A percentile compares a stretch with the other conserved stretches of the same genome.
Evolutionary conservation across 2,797 vertebrate genomes (phyloP).

Genomic region (Myotis vivesi): DNA sequence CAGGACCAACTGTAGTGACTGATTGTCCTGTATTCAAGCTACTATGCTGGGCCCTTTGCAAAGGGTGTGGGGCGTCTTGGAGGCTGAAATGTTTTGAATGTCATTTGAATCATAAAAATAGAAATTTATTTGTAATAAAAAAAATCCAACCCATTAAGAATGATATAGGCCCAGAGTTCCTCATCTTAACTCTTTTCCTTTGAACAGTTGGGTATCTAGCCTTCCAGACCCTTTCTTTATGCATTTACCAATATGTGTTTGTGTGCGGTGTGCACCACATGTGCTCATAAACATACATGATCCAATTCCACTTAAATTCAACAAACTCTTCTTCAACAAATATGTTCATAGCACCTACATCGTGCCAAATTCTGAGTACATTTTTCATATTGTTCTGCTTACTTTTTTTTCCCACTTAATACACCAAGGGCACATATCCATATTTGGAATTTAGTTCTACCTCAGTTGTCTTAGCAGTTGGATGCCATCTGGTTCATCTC

Average conservation of each 20-base stretch:
- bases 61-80: neutral
- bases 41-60: neutral
- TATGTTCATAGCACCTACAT: neutral
- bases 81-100: neutral
- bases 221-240: neutral
- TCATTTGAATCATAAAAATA: slow-evolving; percentile 45
- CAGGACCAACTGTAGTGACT: rapidly evolving
- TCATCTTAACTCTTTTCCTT: neutral
- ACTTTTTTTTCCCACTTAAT: neutral
- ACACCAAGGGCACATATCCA: neutral
- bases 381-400: neutral
- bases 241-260: neutral
- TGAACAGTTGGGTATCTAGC: neutral
- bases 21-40: neutral
- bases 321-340: neutral
- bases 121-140: neutral
- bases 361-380: neutral
- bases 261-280: rapidly evolving
- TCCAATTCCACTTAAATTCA: neutral
- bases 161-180: neutral
- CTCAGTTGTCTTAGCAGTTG: neutral
- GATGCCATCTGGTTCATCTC: neutral
- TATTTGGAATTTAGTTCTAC: neutral
- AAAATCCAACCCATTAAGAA: neutral
- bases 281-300: neutral